Evolutionary conservation across 2,113 vertebrate species (phyloP), one percentile per base, ranked within the genome.

Genomic region (Agelaius phoeniceus): DNA sequence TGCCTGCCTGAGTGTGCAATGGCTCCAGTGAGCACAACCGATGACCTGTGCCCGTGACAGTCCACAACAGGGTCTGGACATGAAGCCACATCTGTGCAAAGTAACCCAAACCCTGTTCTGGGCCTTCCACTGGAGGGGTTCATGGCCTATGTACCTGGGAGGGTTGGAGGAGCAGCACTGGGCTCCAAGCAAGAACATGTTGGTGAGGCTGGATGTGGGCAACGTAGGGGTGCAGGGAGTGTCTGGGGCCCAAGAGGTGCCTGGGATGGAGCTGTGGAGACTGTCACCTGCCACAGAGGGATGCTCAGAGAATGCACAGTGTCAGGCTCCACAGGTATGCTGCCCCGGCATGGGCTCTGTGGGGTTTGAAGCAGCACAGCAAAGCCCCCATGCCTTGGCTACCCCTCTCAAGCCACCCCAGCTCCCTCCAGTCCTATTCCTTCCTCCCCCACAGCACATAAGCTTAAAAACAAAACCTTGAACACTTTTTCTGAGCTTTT

Each of bases 91-190:
- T 39, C 67, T 86, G 61, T 44, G 61, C 78, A 81, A 89, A 86
- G 46, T 61, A 77, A 59, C 27, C 23, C 65, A 62, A 63, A 75
- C 10, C 33, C 41, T 8, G 5, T 44, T 52, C 20, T 2, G 2
- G 52, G 75, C 57, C 22, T 69, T 49, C 13, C 0, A 1, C 57
- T n/a, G 37, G n/a, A 61, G 41, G 18, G 6, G 13, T 37, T 76
- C 43, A 62, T 0, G 2, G 80, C 63, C 63, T 62, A 20, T 0
- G 0, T 14, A 41, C 13, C 1, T 0, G 1, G 10, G 35, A 54
- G 48, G 30, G 30, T 65, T 27, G 79, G 44, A 44, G 71, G 24
- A 89, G 39, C 4, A 10, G 73, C 6, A 18, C 46, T 41, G 71
- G 48, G 28, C 72, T 73, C 67, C 4, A 11, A 63, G 78, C 57